Evolutionary conservation across 2,113 vertebrate genomes (phyloP).

Genomic region (Ancistrus triradiatus): DNA sequence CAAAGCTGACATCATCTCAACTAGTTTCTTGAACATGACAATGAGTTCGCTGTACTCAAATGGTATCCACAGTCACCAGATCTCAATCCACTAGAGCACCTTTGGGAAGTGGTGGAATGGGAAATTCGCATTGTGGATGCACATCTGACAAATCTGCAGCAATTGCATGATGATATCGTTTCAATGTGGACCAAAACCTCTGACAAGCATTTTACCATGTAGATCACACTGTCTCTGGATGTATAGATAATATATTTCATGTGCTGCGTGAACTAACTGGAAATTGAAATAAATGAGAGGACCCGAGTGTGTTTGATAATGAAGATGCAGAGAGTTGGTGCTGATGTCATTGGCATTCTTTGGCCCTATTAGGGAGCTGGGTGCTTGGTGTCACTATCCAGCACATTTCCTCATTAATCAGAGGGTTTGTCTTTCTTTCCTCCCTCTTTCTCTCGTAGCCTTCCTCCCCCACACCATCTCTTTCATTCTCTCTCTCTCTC

Average conservation of each 20-base stretch:
- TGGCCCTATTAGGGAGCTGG: slow-evolving; percentile 35
- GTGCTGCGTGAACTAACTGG: too few species aligned
- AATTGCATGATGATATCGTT: too few species aligned
- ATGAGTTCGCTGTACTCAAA: too few species aligned
- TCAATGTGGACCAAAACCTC: too few species aligned
- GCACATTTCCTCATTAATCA: slow-evolving; percentile 43
- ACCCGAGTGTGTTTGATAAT: slow-evolving; percentile 26
- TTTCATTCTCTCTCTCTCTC: slow-evolving; percentile 22
- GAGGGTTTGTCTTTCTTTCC: slow-evolving; percentile 22
- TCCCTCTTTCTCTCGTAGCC: slow-evolving; percentile 13
- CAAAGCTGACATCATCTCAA: too few species aligned
- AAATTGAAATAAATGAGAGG: too few species aligned
- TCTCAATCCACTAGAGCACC: too few species aligned
- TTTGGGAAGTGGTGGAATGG: too few species aligned
- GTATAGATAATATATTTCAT: slow-evolving; percentile 9
- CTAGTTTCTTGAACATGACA: too few species aligned
- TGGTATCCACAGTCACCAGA: too few species aligned
- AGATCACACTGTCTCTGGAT: slow-evolving; percentile 16
- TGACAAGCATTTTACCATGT: slow-evolving; percentile 19
- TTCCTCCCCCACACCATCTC: slow-evolving; percentile 12
- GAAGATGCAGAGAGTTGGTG: slow-evolving; percentile 35
- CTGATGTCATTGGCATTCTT: slow-evolving; percentile 42
- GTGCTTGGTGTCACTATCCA: slow-evolving; percentile 40
- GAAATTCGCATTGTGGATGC: too few species aligned
- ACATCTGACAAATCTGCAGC: too few species aligned